Base-by-base conservation (phyloP, 2,888 invertebrate genomes). In the Eledona agricola region DNA sequence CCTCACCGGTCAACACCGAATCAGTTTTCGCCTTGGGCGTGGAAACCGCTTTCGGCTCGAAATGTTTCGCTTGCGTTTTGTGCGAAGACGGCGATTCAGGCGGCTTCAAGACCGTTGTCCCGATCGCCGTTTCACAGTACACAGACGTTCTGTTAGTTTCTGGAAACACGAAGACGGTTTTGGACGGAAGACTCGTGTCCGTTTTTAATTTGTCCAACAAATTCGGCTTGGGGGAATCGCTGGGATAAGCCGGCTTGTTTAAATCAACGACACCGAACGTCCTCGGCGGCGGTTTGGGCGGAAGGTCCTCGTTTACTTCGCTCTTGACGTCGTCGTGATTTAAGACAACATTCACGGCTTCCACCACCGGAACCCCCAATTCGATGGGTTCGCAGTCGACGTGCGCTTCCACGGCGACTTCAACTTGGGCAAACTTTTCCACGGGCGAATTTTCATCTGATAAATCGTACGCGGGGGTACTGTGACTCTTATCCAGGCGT, bases 381-480 rank as follows among this genome's bases (percentile, higher is more conserved):
- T 71, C 70, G 34, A 59, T 58, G 3, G 56, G 53, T 42, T 55
- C 57, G 4, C 37, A 15, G 19, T 59, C 59, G 19, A 7, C n/a
- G 16, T 43, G 35, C 29, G 17, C 5, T 28, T 28, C 16, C 26
- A 28, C 28, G 32, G 23, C 31, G 7, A 60, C 52, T 46, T 63
- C 64, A 7, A 56, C 52, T 22, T 58, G 38, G 3, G 29, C 15
- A 26, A 56, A 45, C 15, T 26, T 55, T 4, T 58, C 59, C 9
- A 57, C 38, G 4, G 50, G 40, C 1, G 37, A 11, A 9, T 29
- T 38, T 50, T 62, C 64, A 54, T 62, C 64, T n/a, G 70, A 69
- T 19, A 72, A 63, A 74, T 89, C 89, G 74, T 90, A 90, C 0
- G 89, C 88, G 1, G 90, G 90, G n/a, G 90, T 89, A 60, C 90